Conservation (phyloP, 1,140 invertebrate genomes). For the Camponotus pennsylvanicus region DNA sequence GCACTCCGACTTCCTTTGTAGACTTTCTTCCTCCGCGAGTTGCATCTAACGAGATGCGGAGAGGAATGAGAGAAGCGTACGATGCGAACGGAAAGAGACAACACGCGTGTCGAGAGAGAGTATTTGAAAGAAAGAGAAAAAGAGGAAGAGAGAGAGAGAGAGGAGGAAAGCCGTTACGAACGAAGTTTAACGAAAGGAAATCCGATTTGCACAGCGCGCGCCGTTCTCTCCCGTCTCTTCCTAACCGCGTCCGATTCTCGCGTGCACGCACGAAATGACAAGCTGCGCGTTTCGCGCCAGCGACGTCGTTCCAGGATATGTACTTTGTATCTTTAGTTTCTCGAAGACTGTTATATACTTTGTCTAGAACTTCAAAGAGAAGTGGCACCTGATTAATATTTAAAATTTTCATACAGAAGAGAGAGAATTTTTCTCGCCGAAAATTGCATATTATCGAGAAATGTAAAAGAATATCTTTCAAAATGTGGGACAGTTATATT, state of each 20-base stretch:
- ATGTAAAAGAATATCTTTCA: background rate
- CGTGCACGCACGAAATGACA: conserved; percentile 46
- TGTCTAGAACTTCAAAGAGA: background rate
- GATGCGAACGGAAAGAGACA: conserved; percentile 42
- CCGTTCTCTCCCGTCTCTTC: conserved; percentile 35
- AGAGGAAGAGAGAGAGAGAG: conserved; percentile 15
- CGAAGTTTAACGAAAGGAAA: conserved; percentile 81
- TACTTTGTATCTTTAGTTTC: conserved; percentile 33
- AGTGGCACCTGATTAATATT: conserved; percentile 22
- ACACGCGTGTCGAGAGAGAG: conserved; percentile 19
- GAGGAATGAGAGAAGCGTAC: conserved; percentile 45
- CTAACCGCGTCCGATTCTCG: conserved; percentile 52
- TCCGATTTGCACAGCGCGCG: conserved; percentile 74
- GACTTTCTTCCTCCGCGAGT: conserved; percentile 68
- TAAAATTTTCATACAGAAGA: background rate
- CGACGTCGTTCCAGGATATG: conserved; percentile 34
- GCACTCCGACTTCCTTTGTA: conserved; percentile 68
- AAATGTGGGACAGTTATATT: background rate
- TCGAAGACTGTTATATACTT: background rate
- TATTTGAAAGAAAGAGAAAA: conserved; percentile 11
- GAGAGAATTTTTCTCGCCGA: background rate
- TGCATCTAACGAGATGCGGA: conserved; percentile 72
- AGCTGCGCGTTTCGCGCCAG: conserved; percentile 14
- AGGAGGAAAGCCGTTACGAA: conserved; percentile 51
- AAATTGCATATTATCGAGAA: background rate